Evolutionary conservation across 1,140 invertebrate species (phyloP), one percentile per base, ranked within the genome.

Genomic region (Diprion similis): DNA sequence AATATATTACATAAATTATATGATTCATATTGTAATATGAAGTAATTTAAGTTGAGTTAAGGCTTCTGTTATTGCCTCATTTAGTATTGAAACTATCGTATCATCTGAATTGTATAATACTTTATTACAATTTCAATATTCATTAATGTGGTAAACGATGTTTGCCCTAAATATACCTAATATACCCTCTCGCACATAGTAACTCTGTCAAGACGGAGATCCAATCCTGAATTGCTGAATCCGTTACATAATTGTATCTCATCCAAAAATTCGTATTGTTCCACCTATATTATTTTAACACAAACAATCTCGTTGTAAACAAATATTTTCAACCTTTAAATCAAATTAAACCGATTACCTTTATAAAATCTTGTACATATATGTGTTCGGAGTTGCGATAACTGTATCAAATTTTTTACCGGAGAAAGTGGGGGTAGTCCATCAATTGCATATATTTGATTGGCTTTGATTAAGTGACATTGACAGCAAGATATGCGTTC

Each of bases 1-100:
- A 65, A 73, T 73, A 76, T 73, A 68, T 68, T 59, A 17, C 11
- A 68, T 68, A 59, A 68, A 68, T 64, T 64, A 18, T 64, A 64
- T 64, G 59, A 64, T 17, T 64, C 13, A 68, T 10, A 68, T n/a
- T 68, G 19, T 13, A 68, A 68, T 68, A 68, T 68, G 37, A 17
- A 68, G 66, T 68, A 45, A 68, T 19, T 17, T 11, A 11, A 68
- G 37, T 68, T 18, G 8, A 64, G 17, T 64, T 64, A 68, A 18
- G 37, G 37, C 11, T 19, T 45, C 37, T 68, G 66, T 10, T 19
- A 59, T 59, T 15, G n/a, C 18, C 15, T 68, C 18, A 17, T 18
- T 1, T 68, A 68, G 17, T 24, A 59, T 15, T 68, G 66, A 68
- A 64, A 64, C 1, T 64, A 64, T 15, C 8, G 17, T 64, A 37